Evolutionary conservation across 2,113 vertebrate species (phyloP).

Genomic region (Jacana jacana): DNA sequence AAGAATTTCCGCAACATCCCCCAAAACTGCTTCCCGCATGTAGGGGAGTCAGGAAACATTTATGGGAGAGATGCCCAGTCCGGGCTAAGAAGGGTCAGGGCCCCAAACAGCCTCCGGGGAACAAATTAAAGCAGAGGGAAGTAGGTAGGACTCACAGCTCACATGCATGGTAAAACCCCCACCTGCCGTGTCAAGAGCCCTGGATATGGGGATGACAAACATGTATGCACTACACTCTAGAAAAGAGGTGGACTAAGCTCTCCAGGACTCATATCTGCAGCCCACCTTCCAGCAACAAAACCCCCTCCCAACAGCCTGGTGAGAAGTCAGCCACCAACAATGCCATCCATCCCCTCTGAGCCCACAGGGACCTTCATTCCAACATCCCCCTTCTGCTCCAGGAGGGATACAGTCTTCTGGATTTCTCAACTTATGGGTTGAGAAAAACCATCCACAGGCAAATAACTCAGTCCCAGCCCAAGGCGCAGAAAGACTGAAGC

Average conservation of each 20-base stretch:
- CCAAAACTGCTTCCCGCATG: neutral
- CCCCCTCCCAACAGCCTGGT: neutral
- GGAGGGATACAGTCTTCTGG: neutral
- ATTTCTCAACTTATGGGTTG: neutral
- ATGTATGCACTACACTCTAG: accelerated
- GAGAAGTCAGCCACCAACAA: neutral
- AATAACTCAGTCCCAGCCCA: neutral
- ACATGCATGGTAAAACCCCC: neutral
- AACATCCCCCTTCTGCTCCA: neutral
- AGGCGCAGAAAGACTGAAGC: neutral
- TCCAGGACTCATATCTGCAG: accelerated
- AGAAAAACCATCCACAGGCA: neutral
- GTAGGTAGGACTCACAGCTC: neutral
- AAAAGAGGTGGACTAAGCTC: neutral
- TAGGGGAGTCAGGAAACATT: neutral
- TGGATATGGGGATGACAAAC: neutral
- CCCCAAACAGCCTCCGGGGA: neutral
- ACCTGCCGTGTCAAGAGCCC: accelerated
- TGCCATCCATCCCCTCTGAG: neutral
- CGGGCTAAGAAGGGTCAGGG: neutral
- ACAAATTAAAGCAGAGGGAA: neutral
- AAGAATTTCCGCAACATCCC: conserved; percentile 34
- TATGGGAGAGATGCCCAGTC: neutral
- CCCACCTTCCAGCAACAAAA: neutral
- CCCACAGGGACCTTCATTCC: neutral